A percentile compares a stretch with the other conserved stretches of the same genome.
phyloP scores from a whole-genome alignment of 2,797 vertebrate species.

The Uromys caudimaculatus region DNA sequence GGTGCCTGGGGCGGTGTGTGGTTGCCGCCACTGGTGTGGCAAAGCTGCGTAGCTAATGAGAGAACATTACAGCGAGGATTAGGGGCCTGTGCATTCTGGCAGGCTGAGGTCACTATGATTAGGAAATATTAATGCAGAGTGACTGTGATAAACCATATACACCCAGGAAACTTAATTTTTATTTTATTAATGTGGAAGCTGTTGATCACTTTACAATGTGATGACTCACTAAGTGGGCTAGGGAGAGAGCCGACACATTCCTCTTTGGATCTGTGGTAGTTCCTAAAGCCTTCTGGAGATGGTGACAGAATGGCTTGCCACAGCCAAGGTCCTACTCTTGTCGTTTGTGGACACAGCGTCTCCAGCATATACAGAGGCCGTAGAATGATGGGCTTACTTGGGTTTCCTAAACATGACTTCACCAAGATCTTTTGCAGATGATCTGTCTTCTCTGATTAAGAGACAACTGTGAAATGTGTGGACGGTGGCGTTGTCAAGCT shows the following conservation, averaged over 20 bases:
- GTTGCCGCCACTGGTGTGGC: slow-evolving; percentile 93
- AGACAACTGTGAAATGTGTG: background rate
- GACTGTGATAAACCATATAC: slow-evolving; percentile 85
- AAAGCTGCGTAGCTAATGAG: slow-evolving; percentile 95
- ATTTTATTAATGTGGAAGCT: slow-evolving; percentile 77
- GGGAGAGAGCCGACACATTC: background rate
- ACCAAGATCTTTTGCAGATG: background rate
- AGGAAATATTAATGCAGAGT: slow-evolving; percentile 87
- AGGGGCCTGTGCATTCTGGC: slow-evolving; percentile 90
- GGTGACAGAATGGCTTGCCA: background rate
- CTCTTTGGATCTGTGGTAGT: background rate
- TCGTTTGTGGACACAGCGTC: background rate
- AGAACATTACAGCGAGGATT: slow-evolving; percentile 95
- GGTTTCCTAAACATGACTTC: slow-evolving; percentile 38
- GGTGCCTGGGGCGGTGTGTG: slow-evolving; percentile 93
- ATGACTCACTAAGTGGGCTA: slow-evolving; percentile 36
- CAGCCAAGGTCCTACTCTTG: background rate
- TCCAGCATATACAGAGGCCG: background rate
- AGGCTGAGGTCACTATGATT: slow-evolving; percentile 88
- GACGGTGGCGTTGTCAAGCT: background rate
- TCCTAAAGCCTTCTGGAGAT: background rate
- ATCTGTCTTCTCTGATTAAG: background rate
- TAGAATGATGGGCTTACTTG: slow-evolving; percentile 5
- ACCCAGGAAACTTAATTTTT: slow-evolving; percentile 85
- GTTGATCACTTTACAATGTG: slow-evolving; percentile 74